Conservation (phyloP, 2,113 vertebrate genomes). For the Caretta caretta region DNA sequence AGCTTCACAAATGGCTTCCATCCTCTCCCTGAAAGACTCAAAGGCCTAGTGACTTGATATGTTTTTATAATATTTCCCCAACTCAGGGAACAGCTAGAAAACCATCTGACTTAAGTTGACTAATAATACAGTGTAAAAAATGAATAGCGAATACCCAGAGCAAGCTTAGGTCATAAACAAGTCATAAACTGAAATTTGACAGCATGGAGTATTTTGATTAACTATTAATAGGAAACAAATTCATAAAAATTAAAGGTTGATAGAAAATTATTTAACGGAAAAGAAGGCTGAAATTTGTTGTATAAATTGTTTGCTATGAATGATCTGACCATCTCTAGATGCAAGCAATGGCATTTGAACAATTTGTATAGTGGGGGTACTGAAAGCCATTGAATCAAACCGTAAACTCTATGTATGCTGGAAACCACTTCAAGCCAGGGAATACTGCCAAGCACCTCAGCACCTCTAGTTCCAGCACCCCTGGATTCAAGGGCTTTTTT, state of each 20-base stretch:
- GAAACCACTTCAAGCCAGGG: neutral
- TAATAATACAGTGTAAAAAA: neutral
- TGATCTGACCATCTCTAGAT: neutral
- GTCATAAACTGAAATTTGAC: neutral
- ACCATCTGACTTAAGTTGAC: slow-evolving; percentile 6
- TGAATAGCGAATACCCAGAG: neutral
- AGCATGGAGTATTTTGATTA: neutral
- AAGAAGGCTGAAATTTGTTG: neutral
- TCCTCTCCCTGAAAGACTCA: neutral
- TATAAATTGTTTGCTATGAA: neutral
- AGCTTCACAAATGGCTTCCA: neutral
- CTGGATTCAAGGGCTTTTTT: neutral
- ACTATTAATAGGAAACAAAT: neutral
- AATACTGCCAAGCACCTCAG: neutral
- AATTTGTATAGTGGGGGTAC: neutral
- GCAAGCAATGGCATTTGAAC: neutral
- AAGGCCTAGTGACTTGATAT: neutral
- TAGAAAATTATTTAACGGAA: neutral
- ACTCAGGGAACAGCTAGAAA: slow-evolving; percentile 4
- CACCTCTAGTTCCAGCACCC: neutral
- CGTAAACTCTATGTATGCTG: neutral
- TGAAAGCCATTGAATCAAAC: neutral
- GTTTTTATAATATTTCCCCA: neutral
- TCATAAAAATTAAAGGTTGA: neutral
- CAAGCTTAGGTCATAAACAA: neutral